Percentiles rank a stretch among this genome's conserved stretches.
These are phyloP conservation scores for Rhagonycha lutea DNA, from an alignment of 2,888 invertebrate genomes.

Conservation along the genomic window DNA sequence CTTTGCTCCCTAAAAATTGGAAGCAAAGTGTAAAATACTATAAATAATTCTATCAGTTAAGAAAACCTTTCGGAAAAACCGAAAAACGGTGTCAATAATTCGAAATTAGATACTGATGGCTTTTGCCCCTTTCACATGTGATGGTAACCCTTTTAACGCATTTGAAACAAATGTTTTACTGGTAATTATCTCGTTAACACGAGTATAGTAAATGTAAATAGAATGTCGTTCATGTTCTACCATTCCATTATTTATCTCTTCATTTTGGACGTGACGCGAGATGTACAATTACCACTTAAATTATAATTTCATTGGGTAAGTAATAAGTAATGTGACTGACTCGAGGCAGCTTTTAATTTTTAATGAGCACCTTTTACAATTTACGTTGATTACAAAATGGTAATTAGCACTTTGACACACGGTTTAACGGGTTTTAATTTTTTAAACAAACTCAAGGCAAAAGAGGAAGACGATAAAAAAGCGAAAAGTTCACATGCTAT, in stretches of 20 bases:
- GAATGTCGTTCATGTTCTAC: too few relatives aligned
- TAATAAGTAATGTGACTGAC: neutral
- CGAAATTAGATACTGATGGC: too few relatives aligned
- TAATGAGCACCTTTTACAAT: neutral
- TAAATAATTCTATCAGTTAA: too few relatives aligned
- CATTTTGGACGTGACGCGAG: neutral
- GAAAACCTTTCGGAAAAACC: too few relatives aligned
- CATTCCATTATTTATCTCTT: neutral
- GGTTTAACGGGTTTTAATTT: neutral
- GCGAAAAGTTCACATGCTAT: neutral
- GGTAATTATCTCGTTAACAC: too few relatives aligned
- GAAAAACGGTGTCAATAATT: too few relatives aligned
- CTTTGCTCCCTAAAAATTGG: too few relatives aligned
- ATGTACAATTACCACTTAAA: neutral
- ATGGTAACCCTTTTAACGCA: too few relatives aligned
- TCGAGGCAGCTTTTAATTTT: neutral
- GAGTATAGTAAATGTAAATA: too few relatives aligned
- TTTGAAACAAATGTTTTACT: too few relatives aligned
- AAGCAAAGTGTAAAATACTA: too few relatives aligned
- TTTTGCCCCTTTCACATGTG: too few relatives aligned
- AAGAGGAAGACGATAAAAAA: neutral
- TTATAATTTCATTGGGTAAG: neutral
- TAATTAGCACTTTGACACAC: neutral
- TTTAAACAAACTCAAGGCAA: neutral
- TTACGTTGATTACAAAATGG: neutral